Evolutionary conservation across 1,140 invertebrate genomes (phyloP).

Genomic region (Cyrtorhinus lividipennis): DNA sequence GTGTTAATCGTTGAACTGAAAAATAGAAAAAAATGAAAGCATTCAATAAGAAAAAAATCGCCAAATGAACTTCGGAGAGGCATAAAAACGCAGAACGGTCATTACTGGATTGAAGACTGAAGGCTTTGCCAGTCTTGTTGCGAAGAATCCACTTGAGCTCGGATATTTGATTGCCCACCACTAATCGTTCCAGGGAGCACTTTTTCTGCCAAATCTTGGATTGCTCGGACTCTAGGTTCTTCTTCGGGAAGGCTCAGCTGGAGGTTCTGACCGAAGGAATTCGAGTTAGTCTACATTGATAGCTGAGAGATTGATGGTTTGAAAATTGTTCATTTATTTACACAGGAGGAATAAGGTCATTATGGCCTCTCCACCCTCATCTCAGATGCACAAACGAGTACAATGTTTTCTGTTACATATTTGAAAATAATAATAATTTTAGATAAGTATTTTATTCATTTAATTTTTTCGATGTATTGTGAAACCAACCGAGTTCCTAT

Average conservation of each 20-base stretch:
- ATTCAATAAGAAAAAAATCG: not conserved
- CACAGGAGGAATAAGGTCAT: too few relatives aligned
- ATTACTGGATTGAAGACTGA: slow-evolving; percentile 47
- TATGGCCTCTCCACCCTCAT: too few relatives aligned
- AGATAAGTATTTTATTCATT: too few relatives aligned
- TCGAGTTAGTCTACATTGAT: slow-evolving; percentile 15
- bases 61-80: not conserved
- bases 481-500: too few relatives aligned
- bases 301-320: too few relatives aligned
- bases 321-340: slow-evolving; percentile 5
- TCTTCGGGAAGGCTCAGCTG: slow-evolving; percentile 68
- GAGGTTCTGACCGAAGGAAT: slow-evolving; percentile 42
- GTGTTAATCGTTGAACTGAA: slow-evolving; percentile 51
- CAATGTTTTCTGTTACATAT: too few relatives aligned
- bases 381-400: too few relatives aligned
- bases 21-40: slow-evolving; percentile 10
- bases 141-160: slow-evolving; percentile 68
- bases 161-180: slow-evolving; percentile 69
- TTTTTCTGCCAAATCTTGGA: slow-evolving; percentile 67
- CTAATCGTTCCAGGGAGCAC: slow-evolving; percentile 78
- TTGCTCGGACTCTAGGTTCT: slow-evolving; percentile 62
- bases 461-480: too few relatives aligned
- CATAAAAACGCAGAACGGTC: too few relatives aligned
- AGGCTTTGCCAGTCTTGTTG: slow-evolving; percentile 83
- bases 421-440: too few relatives aligned